Evolutionary conservation across 2,888 invertebrate species (phyloP), one percentile per base, ranked within the genome.

Genomic region (Athalia circularis): DNA sequence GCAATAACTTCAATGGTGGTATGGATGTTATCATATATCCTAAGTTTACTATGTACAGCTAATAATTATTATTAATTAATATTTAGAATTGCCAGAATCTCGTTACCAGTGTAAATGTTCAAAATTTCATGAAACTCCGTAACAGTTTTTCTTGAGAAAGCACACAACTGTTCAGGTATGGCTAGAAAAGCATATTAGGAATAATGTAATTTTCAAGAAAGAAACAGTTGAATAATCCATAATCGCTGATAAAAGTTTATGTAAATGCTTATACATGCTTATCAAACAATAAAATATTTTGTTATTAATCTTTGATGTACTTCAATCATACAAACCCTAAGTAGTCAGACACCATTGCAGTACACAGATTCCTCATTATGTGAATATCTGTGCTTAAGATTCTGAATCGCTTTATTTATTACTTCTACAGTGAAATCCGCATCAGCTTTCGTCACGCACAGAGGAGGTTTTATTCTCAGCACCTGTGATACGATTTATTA

Each of bases 391-490:
- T 84, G 81, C 52, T 84, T 82, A 82, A 89, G 84, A 74, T 88
- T 90, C 79, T 92, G 91, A 48, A 95, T 89, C 6, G 93, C 93
- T 81, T 91, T 89, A 82, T 93, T 92, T 77, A 96, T 87, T 15
- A 94, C 94, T 29, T 92, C 91, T 9, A 95, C 87, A 0, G 95
- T 92, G 84, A 95, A 95, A 87, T 98, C 95, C 0, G 94, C 96
- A 90, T 99, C 97, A 72, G 93, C 93, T 88, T 94, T 95, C 7
- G 94, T 96, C 78, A 99, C 93, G 89, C 98, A 99, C 95, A 99
- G 96, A 0, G 99, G 99, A 11, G 99, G 99, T 88, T 97, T 96
- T 80, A 99, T 94, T 85, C 98, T 92, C 72, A 99, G 91, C 0
- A 97, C 95, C 97, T 98, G 92, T 65, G 82, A 77, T 59, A 74